Base-by-base conservation (phyloP, 2,888 invertebrate genomes). In the Epinotia bilunana region DNA sequence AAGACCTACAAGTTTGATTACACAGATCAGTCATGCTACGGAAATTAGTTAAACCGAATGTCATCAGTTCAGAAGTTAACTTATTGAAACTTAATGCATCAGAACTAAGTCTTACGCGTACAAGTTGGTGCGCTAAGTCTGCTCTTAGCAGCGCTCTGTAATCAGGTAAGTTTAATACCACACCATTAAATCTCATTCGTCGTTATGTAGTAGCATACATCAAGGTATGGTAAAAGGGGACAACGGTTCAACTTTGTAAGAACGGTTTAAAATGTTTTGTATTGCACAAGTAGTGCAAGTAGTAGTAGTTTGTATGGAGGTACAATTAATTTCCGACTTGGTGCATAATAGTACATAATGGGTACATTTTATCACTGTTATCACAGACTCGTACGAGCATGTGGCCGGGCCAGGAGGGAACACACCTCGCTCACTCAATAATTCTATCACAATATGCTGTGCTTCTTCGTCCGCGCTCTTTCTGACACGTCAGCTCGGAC, bases 21-120 rank as follows among this genome's bases (percentile, higher is more conserved):
- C 20, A 65, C 33, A 73, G 13, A 68, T 73, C 67, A 55, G 61
- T 55, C 53, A 67, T 13, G 12, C 12, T 20, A 20, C 58, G 61
- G 70, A 70, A 61, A 70, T 70, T 61, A 70, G 70, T 70, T 67
- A 67, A 61, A 23, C 53, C 60, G 60, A 67, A 73, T 53, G 65
- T 43, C 53, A 60, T 64, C 53, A 67, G 23, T 73, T 68, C 43
- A 39, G 67, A 53, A 68, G 67, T 39, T 55, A 68, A 68, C 67
- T 73, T 73, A 73, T 73, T 73, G 61, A 62, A 73, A 68, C 61
- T 73, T 67, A 73, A 61, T 68, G 73, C 67, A 73, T 73, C 67
- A 73, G 39, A 73, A 68, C 67, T 61, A 61, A 68, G 61, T 61
- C 73, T 65, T 73, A 28, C 53, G 73, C 67, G 61, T 68, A 39